These are phyloP conservation scores for Andricus curvator DNA, from an alignment of 2,888 invertebrate species.

Conservation along the genomic window DNA sequence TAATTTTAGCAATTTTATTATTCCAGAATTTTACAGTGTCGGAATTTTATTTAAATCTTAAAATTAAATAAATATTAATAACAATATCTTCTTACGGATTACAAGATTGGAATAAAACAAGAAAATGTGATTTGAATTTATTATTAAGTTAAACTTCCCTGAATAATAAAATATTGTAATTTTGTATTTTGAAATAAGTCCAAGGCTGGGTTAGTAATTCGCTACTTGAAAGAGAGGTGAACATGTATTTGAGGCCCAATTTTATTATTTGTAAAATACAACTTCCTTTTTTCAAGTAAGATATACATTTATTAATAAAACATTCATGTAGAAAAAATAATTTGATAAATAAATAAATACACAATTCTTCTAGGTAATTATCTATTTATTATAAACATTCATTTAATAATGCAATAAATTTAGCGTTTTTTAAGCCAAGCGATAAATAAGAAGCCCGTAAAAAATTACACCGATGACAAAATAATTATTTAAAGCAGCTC, in stretches of 20 bases:
- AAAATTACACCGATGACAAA: neutral
- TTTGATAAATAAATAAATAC: too few species aligned
- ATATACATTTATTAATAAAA: neutral
- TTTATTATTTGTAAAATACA: neutral
- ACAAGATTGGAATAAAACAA: neutral
- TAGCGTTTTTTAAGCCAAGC: neutral
- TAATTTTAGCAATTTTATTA: too few species aligned
- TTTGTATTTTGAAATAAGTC: conserved; percentile 4
- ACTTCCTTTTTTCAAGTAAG: neutral
- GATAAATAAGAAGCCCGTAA: neutral
- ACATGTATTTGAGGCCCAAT: neutral
- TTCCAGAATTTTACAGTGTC: too few species aligned
- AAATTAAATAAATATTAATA: neutral
- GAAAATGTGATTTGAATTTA: conserved; percentile 7
- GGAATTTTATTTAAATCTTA: too few species aligned
- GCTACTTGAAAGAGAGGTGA: neutral
- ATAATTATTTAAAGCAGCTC: neutral
- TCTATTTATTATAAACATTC: too few species aligned
- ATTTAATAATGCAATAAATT: neutral
- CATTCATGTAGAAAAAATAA: neutral
- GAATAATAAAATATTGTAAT: conserved; percentile 20
- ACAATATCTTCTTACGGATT: neutral
- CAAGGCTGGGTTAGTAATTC: conserved; percentile 3
- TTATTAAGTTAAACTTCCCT: neutral
- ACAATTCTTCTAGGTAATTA: too few species aligned